Conservation (phyloP, 2,888 invertebrate species). For the Enchytraeus crypticus region DNA sequence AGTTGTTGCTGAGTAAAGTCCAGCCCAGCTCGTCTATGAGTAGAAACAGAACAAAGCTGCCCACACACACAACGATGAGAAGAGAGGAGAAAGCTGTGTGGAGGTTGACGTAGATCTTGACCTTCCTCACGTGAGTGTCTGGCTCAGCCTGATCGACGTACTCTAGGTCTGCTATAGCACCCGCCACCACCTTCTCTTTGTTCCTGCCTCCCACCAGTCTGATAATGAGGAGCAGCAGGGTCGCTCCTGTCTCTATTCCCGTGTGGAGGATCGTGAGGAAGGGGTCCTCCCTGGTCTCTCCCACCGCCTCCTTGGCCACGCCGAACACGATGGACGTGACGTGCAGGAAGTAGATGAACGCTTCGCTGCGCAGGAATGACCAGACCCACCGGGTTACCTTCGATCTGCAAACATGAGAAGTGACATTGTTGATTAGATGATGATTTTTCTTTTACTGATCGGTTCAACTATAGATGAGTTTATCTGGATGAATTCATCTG, state of each 20-base stretch:
- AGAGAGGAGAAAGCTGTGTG: not conserved
- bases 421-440: no score
- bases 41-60: not conserved
- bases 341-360: not conserved
- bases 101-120: not conserved
- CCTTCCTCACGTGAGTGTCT: not conserved
- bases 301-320: not conserved
- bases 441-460: no score
- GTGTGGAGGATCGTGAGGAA: not conserved
- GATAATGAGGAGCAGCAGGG: not conserved
- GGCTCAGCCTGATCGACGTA: not conserved
- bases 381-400: not conserved
- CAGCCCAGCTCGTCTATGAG: not conserved
- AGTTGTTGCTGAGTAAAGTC: not conserved
- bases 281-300: no score
- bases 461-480: no score
- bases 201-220: not conserved
- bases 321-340: not conserved
- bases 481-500: no score
- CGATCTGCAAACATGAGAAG: not conserved
- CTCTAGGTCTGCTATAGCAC: no score
- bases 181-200: not conserved
- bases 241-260: not conserved
- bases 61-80: not conserved
- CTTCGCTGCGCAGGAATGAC: not conserved